Evolutionary conservation across 2,113 vertebrate genomes (phyloP).

Genomic region (Pelodiscus sinensis): DNA sequence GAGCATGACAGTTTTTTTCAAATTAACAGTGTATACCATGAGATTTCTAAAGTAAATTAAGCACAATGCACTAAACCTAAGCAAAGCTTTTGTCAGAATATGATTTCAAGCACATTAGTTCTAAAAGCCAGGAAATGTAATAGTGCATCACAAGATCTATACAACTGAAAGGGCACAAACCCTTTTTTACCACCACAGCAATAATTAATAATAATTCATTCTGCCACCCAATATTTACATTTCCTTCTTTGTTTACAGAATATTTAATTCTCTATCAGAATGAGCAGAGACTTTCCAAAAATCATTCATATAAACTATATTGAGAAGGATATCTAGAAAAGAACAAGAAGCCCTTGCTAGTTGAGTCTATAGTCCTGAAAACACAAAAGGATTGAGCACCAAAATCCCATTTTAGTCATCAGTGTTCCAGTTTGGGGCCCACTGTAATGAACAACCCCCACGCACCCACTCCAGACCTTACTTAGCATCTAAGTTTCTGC

Average conservation of each 20-base stretch:
- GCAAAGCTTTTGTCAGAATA: neutral
- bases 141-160: neutral
- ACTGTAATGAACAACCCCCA: neutral
- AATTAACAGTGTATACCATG: neutral
- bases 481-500: neutral
- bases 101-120: neutral
- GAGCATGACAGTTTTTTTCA: neutral
- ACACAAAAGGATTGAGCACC: neutral
- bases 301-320: neutral
- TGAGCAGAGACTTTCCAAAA: neutral
- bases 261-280: neutral
- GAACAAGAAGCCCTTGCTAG: neutral
- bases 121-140: neutral
- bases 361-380: neutral
- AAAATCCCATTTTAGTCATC: neutral
- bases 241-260: neutral
- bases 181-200: slow-evolving; percentile 13
- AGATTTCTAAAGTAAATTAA: neutral
- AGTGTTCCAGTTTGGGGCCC: neutral
- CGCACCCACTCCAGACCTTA: neutral
- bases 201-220: neutral
- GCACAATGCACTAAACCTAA: neutral
- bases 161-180: slow-evolving; percentile 11
- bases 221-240: neutral
- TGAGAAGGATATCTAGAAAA: slow-evolving; percentile 16